Evolutionary conservation across 2,888 invertebrate genomes (phyloP).

Genomic region (Drosophila aldrichi): DNA sequence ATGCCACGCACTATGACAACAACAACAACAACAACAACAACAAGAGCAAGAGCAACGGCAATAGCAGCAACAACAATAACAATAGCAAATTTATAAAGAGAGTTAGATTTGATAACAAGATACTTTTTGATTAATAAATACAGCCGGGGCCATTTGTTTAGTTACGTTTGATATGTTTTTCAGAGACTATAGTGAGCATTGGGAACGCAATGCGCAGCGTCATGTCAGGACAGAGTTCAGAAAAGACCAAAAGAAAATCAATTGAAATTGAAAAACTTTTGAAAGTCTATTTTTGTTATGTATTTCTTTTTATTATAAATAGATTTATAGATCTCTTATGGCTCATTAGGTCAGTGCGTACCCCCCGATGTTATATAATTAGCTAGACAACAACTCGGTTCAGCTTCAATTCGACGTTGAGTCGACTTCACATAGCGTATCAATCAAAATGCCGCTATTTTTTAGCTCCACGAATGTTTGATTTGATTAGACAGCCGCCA

Average conservation of each 20-base stretch:
- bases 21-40: conserved; percentile 24
- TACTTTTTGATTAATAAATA: conserved; percentile 78
- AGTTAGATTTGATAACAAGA: conserved; percentile 58
- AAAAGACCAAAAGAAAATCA: background rate
- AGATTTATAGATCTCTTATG: conserved; percentile 60
- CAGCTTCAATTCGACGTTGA: conserved; percentile 12
- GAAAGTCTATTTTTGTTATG: conserved; percentile 36
- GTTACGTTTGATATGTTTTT: conserved; percentile 31
- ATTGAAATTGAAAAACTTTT: conserved; percentile 51
- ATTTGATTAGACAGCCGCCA: conserved; percentile 76
- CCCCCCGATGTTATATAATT: conserved; percentile 66
- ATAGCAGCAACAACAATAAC: conserved; percentile 19
- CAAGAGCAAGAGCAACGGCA: conserved; percentile 24
- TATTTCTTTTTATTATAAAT: conserved; percentile 31
- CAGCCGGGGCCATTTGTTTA: conserved; percentile 35
- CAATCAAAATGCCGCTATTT: conserved; percentile 75
- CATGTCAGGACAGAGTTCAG: background rate
- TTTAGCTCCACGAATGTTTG: conserved; percentile 63
- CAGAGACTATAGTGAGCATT: background rate
- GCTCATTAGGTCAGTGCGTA: conserved; percentile 69
- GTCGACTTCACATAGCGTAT: conserved; percentile 42
- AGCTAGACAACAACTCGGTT: conserved; percentile 31
- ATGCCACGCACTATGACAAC: conserved; percentile 68
- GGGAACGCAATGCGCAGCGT: background rate
- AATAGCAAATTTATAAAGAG: conserved; percentile 27